These are phyloP conservation scores for Philopedon plagiatum DNA, from an alignment of 2,888 invertebrate genomes.

Conservation along the genomic window DNA sequence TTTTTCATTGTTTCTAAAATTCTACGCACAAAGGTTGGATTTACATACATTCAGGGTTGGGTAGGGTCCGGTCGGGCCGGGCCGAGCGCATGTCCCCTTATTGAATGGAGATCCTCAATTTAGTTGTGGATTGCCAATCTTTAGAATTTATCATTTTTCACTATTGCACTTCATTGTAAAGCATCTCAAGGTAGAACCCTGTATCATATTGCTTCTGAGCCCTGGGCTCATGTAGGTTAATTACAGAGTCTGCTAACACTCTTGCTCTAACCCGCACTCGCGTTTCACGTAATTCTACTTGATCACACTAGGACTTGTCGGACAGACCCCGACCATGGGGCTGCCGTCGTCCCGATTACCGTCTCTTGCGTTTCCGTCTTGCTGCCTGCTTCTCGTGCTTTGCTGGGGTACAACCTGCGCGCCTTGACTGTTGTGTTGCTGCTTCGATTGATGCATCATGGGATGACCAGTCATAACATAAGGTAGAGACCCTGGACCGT, in stretches of 20 bases:
- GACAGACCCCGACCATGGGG: conserved; percentile 91
- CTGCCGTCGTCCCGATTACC: conserved; percentile 74
- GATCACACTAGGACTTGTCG: conserved; percentile 95
- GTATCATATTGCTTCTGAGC: conserved; percentile 26
- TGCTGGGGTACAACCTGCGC: conserved; percentile 54
- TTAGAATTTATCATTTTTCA: background rate
- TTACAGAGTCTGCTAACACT: conserved; percentile 12
- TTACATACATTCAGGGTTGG: too few relatives aligned
- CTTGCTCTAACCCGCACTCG: conserved; percentile 26
- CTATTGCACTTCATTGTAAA: background rate
- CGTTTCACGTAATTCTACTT: conserved; percentile 72
- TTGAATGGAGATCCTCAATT: too few relatives aligned
- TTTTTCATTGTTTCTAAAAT: too few relatives aligned
- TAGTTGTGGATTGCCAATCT: too few relatives aligned
- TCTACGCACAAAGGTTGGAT: too few relatives aligned
- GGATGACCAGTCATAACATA: conserved; percentile 65
- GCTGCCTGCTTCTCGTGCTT: conserved; percentile 47
- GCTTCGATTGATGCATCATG: conserved; percentile 59
- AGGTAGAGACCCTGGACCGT: conserved; percentile 66
- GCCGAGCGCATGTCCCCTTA: too few relatives aligned
- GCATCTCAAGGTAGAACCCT: conserved; percentile 20
- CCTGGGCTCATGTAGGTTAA: conserved; percentile 16
- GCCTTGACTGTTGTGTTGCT: conserved; percentile 46
- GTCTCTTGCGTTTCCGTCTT: conserved; percentile 15
- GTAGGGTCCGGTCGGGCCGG: too few relatives aligned